Conservation (phyloP, 2,797 vertebrate genomes). For the Semaprochilodus insignis region DNA sequence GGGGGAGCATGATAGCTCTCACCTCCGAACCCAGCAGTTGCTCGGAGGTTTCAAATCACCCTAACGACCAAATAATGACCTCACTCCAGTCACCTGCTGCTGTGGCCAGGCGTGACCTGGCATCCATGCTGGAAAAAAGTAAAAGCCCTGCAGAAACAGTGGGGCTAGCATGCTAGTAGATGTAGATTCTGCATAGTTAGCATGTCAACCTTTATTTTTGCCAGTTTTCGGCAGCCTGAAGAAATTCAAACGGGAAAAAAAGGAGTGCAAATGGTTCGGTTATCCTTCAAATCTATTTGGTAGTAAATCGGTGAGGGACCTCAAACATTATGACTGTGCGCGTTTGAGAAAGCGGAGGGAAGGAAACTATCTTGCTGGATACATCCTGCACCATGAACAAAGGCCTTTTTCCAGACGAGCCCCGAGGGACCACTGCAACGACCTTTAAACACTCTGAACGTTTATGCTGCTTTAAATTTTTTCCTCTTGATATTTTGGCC, state of each 20-base stretch:
- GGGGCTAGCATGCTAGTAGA: constrained; percentile 61
- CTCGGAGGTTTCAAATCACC: constrained; percentile 74
- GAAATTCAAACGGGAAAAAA: constrained; percentile 31
- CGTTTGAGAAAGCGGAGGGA: constrained; percentile 55
- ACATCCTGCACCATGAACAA: constrained; percentile 75
- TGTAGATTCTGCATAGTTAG: constrained; percentile 52
- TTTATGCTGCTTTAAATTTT: constrained; percentile 76
- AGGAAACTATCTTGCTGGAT: constrained; percentile 75
- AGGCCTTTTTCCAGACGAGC: constrained; percentile 68
- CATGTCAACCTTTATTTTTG: constrained; percentile 34
- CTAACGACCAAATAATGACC: constrained; percentile 77
- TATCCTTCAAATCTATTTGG: constrained; percentile 28
- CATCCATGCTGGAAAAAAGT: constrained; percentile 71
- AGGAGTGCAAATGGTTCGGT: constrained; percentile 47
- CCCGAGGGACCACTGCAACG: constrained; percentile 66
- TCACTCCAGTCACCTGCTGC: constrained; percentile 83
- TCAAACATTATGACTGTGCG: constrained; percentile 44
- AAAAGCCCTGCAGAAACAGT: constrained; percentile 69
- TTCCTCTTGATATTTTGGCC: constrained; percentile 72
- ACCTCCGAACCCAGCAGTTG: constrained; percentile 80
- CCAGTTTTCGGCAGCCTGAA: constrained; percentile 21
- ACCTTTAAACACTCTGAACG: constrained; percentile 77
- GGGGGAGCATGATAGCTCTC: constrained; percentile 73
- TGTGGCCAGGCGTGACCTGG: constrained; percentile 80
- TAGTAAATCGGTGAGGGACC: constrained; percentile 48